These are phyloP conservation scores for Lagria hirta DNA, from an alignment of 2,888 invertebrate species.

Conservation along the genomic window DNA sequence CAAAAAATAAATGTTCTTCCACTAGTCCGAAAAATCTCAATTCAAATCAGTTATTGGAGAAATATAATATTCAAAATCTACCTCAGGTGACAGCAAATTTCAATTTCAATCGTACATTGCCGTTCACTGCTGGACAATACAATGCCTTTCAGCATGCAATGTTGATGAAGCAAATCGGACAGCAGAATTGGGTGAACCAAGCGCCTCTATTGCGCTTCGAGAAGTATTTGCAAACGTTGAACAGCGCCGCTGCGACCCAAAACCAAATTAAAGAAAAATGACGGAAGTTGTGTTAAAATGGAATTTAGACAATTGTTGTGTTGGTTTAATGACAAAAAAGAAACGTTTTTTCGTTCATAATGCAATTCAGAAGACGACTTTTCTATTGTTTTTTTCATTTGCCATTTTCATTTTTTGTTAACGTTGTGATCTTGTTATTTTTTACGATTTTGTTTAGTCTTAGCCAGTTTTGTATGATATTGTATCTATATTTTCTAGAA, in stretches of 20 bases:
- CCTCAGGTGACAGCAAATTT: constrained; percentile 52
- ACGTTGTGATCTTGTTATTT: constrained; percentile 33
- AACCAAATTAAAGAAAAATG: constrained; percentile 44
- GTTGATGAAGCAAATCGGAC: constrained; percentile 50
- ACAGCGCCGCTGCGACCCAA: constrained; percentile 38
- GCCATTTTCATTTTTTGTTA: constrained; percentile 15
- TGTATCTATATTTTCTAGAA: constrained; percentile 41
- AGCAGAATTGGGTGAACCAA: constrained; percentile 50
- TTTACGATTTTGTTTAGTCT: constrained; percentile 38
- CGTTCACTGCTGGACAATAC: constrained; percentile 29
- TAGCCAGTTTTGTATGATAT: constrained; percentile 31
- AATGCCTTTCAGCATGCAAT: constrained; percentile 51
- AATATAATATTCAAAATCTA: constrained; percentile 53
- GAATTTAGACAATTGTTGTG: constrained; percentile 8
- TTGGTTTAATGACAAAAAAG: constrained; percentile 3
- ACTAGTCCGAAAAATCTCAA: constrained; percentile 31
- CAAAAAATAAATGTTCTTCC: constrained; percentile 10
- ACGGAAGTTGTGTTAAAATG: constrained; percentile 26
- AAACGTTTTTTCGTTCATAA: constrained; percentile 11
- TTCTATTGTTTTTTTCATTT: constrained; percentile 2
- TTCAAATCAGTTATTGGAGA: constrained; percentile 50
- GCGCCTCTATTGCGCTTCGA: constrained; percentile 50
- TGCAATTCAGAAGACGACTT: too few relatives aligned
- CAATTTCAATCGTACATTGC: constrained; percentile 49
- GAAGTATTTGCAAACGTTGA: constrained; percentile 50